Conservation (phyloP, 2,113 vertebrate species). For the Romanogobio albipinnatus region DNA sequence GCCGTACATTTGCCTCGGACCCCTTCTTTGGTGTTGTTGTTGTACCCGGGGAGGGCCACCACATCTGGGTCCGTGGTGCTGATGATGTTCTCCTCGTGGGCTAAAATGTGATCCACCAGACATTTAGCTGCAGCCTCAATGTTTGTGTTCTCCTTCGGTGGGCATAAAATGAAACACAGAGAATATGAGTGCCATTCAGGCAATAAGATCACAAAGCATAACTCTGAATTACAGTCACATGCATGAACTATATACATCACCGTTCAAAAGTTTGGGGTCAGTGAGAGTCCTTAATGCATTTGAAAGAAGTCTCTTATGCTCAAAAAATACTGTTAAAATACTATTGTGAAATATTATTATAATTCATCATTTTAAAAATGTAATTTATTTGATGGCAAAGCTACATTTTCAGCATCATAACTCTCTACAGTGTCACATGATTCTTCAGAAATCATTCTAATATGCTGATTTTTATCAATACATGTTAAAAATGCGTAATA, state of each 20-base stretch:
- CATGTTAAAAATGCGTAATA: background rate
- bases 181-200: background rate
- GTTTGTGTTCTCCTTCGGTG: slow-evolving; percentile 78
- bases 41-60: slow-evolving; percentile 70
- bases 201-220: background rate
- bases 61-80: slow-evolving; percentile 56
- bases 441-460: background rate
- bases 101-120: slow-evolving; percentile 76
- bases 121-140: slow-evolving; percentile 75
- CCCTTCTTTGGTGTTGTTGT: slow-evolving; percentile 66
- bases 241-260: background rate
- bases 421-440: background rate
- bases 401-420: background rate
- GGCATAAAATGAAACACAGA: slow-evolving; percentile 13
- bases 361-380: background rate
- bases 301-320: background rate
- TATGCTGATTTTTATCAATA: background rate
- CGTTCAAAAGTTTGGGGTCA: background rate
- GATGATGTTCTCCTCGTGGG: slow-evolving; percentile 62
- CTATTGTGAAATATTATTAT: background rate
- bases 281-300: background rate
- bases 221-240: background rate
- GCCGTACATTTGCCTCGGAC: slow-evolving; percentile 58
- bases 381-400: background rate
- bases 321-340: background rate